Percentiles rank a stretch among this genome's conserved stretches.
phyloP scores from a whole-genome alignment of 2,113 vertebrate species.

The Okapia johnstoni region DNA sequence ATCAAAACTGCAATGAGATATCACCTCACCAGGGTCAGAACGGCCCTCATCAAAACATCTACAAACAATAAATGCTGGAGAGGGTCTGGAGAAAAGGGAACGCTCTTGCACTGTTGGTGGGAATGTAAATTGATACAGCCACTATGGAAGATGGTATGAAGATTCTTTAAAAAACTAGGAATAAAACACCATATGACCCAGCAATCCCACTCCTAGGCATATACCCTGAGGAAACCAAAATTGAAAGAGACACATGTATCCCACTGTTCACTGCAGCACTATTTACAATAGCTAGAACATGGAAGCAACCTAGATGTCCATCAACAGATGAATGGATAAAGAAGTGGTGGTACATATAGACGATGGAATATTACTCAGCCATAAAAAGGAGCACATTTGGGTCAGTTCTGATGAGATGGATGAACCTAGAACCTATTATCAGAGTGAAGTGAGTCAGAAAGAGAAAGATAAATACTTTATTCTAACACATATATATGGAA shows the following conservation, averaged over 20 bases:
- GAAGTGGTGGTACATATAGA: accelerated
- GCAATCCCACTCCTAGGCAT: not conserved
- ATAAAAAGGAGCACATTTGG: not conserved
- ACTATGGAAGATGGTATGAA: not conserved
- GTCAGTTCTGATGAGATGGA: not conserved
- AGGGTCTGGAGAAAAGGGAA: not conserved
- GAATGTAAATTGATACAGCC: not conserved
- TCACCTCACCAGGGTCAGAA: not conserved
- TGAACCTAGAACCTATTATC: not conserved
- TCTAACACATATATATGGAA: not conserved
- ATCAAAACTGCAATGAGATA: not conserved
- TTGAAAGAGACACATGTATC: not conserved
- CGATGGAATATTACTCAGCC: not conserved
- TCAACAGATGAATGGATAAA: not conserved
- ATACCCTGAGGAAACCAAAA: not conserved
- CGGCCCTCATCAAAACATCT: not conserved
- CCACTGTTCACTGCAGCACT: not conserved
- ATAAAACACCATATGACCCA: not conserved
- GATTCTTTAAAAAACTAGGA: not conserved
- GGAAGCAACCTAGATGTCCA: not conserved
- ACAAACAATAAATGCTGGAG: not conserved
- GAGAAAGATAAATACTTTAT: not conserved
- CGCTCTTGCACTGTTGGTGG: not conserved
- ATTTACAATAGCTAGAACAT: accelerated
- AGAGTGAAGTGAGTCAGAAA: not conserved